Evolutionary conservation across 2,888 invertebrate genomes (phyloP), one percentile per base, ranked within the genome.

Genomic region (Thecocarcelia acutangulata): DNA sequence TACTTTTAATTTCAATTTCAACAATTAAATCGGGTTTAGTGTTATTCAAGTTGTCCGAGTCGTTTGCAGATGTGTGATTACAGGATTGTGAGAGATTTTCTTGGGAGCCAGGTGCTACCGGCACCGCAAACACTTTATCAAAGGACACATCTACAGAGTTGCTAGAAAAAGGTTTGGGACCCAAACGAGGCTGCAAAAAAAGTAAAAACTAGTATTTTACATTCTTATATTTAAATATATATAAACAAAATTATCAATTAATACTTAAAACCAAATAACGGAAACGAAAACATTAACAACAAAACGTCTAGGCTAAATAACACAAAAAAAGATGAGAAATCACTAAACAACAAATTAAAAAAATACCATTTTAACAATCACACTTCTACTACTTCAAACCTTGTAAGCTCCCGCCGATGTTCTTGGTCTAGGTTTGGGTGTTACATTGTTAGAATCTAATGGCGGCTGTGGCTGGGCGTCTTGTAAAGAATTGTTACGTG

Each of bases 101-200:
- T 81, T 89, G 90, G 2, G 88, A 89, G 3, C 90, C 93, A 0
- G 96, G 96, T 0, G 94, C 95, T 1, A 94, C 92, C 0, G 96
- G 96, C 8, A 96, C 96, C 0, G 94, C 94, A 89, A 96, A 96
- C 24, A 96, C 95, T 88, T 95, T 95, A 88, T 95, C 95, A 87
- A 96, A 96, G 0, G 94, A 94, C 86, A 96, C 95, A 85, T 95
- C 94, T 74, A 94, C 95, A 4, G 94, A 93, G 40, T 95, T 94
- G 50, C 96, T 94, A 9, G 96, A 95, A 90, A 96, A 96, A 28
- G 96, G 96, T 89, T 96, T 96, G 46, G 96, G 96, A 2, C 96
- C 96, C 58, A 96, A 92, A 24, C 96, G 94, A 54, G 96, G 96
- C 96, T 96, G 91, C 89, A 85, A 87, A 84, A 33, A 33, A 33